Conservation (phyloP, 1,140 invertebrate species). For the Araneus ventricosus region DNA sequence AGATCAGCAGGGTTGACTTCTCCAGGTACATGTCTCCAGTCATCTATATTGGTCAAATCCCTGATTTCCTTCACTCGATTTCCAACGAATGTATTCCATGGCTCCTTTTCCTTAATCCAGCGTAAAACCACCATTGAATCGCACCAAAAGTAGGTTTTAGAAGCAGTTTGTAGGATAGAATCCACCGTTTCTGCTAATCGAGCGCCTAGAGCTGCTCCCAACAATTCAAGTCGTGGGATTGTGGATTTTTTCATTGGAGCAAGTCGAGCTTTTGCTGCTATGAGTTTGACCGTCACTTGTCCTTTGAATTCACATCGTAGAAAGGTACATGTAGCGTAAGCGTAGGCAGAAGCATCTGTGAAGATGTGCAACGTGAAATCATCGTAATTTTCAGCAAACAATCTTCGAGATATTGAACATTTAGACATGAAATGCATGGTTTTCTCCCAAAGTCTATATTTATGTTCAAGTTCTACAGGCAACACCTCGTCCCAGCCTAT, state of each 20-base stretch:
- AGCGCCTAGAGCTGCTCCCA: neutral
- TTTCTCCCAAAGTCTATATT: neutral
- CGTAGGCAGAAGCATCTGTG: neutral
- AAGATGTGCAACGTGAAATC: neutral
- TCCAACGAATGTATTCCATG: too few relatives aligned
- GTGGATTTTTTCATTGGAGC: constrained; percentile 3
- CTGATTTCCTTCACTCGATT: too few relatives aligned
- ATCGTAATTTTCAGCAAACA: neutral
- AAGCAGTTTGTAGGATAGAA: neutral
- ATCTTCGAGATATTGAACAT: neutral
- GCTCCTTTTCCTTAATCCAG: too few relatives aligned
- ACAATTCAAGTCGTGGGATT: neutral
- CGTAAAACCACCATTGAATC: constrained; percentile 16
- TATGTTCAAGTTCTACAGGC: neutral
- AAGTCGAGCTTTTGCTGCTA: constrained; percentile 20
- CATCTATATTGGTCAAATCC: too few relatives aligned
- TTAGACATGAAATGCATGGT: neutral
- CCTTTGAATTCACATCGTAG: constrained; percentile 24
- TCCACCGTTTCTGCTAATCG: neutral
- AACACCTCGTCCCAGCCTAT: constrained; percentile 32
- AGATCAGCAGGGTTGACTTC: too few relatives aligned
- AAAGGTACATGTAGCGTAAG: constrained; percentile 8
- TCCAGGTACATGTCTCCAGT: too few relatives aligned
- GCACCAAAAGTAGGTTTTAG: neutral
- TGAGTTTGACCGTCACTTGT: neutral